A percentile compares a stretch with the other conserved stretches of the same genome.
phyloP scores from a whole-genome alignment of 2,113 vertebrate species.

The Eulemur macaco region DNA sequence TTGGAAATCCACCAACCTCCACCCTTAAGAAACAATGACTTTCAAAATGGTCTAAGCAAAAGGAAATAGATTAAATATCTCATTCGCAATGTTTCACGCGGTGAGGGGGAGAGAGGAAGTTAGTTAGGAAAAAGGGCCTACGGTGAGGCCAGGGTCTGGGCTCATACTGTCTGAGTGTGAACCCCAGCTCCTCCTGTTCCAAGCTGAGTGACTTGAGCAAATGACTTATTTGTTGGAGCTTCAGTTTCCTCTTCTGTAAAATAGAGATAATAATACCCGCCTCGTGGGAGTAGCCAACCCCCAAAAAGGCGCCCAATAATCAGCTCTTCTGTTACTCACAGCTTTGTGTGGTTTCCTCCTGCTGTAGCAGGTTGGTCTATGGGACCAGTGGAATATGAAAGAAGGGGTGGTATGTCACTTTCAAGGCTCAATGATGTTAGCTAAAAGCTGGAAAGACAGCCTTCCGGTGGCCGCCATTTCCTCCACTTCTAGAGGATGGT shows the following conservation, averaged over 20 bases:
- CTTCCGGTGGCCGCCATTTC: neutral
- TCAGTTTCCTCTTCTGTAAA: neutral
- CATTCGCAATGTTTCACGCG: neutral
- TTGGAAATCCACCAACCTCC: conserved; percentile 44
- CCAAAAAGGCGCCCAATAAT: neutral
- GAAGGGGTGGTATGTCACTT: neutral
- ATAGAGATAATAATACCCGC: neutral
- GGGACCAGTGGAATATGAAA: neutral
- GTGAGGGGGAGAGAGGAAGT: conserved; percentile 14
- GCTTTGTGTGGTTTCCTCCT: neutral
- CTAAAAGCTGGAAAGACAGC: neutral
- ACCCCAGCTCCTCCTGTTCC: neutral
- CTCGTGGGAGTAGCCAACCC: neutral
- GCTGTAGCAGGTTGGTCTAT: neutral
- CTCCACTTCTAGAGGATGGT: neutral
- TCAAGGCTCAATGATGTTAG: neutral
- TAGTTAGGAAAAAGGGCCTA: neutral
- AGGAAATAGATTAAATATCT: conserved; percentile 11
- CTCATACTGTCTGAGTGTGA: neutral
- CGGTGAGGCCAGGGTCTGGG: neutral
- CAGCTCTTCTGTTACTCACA: neutral
- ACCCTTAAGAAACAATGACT: conserved; percentile 54
- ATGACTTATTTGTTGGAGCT: neutral
- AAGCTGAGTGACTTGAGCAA: neutral
- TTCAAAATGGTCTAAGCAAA: conserved; percentile 48